A percentile compares a stretch with the other conserved stretches of the same genome.
These are phyloP conservation scores for Sorex araneus DNA, from an alignment of 2,113 vertebrate species.

Conservation along the genomic window DNA sequence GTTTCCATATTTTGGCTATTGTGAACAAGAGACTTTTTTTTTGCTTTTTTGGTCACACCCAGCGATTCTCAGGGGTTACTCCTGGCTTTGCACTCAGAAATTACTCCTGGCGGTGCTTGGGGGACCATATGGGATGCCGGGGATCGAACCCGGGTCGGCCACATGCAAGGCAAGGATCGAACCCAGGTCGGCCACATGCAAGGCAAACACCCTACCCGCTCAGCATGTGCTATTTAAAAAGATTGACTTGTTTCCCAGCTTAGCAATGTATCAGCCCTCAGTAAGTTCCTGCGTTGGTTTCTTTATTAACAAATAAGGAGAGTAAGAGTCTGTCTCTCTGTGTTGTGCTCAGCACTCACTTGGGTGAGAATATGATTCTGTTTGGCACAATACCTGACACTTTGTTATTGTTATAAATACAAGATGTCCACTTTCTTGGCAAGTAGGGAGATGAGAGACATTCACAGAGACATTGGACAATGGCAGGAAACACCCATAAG, in stretches of 20 bases:
- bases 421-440: neutral
- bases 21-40: no score
- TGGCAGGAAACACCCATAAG: neutral
- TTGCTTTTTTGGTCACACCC: no score
- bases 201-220: no score
- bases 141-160: no score
- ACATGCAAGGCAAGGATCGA: no score
- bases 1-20: no score
- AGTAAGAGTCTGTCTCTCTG: neutral
- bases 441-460: neutral
- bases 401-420: neutral
- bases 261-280: neutral
- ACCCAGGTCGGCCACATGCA: no score
- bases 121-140: no score
- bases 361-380: constrained; percentile 27
- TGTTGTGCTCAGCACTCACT: neutral
- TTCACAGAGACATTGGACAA: neutral
- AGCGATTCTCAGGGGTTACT: no score
- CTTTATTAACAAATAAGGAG: neutral
- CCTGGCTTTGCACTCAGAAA: no score
- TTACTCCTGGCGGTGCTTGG: no score
- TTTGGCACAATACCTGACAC: neutral
- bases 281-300: constrained; percentile 39
- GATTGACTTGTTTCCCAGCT: neutral
- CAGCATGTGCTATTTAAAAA: neutral